Evolutionary conservation across 2,888 invertebrate species (phyloP), one percentile per base, ranked within the genome.

Genomic region (Melangyna quadrimaculata): DNA sequence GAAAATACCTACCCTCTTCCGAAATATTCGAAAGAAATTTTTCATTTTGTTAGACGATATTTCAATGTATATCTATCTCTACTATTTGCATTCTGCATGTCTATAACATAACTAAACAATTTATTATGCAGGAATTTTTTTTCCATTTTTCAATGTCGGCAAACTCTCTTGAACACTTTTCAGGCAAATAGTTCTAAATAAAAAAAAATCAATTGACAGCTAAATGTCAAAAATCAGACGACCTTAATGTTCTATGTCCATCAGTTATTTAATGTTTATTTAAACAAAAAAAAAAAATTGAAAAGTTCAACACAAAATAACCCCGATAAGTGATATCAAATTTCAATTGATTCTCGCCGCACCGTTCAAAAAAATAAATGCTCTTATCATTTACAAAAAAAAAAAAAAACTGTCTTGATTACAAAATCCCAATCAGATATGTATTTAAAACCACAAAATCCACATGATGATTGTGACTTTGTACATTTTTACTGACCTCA

Each of bases 241-340:
- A 24, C 55, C 29, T n/a, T 37, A 55, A 12, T 59, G 59, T n/a
- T 12, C 19, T 12, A 35, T 35, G 35, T 43, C 22, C 37, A 74
- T 35, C n/a, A 48, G 1, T 61, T 27, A 27, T 4, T 35, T 19
- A 32, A 0, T 32, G 6, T 29, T 67, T 35, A 29, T 48, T 48
- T 22, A 17, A 32, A 53, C 55, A 63, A 37, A 32, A 17, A 32
- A 53, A 63, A 63, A 37, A 43, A 35, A 29, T 65, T 72, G 43
- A 57, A 65, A 19, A 75, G 71, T 65, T 65, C 81, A 71, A 27
- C 57, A 59, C 17, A 40, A 17, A 69, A 40, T 55, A 57, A 71
- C 63, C 45, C 71, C 65, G 71, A 65, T 75, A 75, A 81, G 71
- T 57, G 65, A 71, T 75, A 81, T 65, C 43, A 63, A 70, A 51